phyloP scores from a whole-genome alignment of 2,888 invertebrate genomes.

The Drosophila colorata region DNA sequence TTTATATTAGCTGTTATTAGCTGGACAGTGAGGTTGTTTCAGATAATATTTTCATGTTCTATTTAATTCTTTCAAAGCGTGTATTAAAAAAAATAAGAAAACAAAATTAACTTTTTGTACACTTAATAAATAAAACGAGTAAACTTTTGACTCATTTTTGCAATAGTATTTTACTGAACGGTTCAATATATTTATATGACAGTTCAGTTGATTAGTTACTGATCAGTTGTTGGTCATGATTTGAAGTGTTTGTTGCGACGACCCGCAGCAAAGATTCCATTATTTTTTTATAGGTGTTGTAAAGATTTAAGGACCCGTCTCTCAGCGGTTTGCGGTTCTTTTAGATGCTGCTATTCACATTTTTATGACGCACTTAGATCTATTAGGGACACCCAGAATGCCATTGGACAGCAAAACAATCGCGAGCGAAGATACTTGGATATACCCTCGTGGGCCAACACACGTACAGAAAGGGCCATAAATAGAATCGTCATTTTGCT shows the following conservation, averaged over 20 bases:
- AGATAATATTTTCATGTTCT: no score
- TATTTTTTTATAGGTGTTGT: slow-evolving; percentile 13
- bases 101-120: no score
- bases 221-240: slow-evolving; percentile 9
- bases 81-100: no score
- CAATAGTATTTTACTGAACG: no score
- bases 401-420: slow-evolving; percentile 4
- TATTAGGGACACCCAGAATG: slow-evolving; percentile 24
- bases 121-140: no score
- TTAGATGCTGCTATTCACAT: slow-evolving; percentile 22
- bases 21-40: no score
- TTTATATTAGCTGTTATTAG: no score
- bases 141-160: no score
- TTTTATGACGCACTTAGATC: slow-evolving; percentile 47
- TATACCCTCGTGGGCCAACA: slow-evolving; percentile 10
- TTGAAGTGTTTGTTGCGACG: not conserved
- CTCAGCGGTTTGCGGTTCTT: slow-evolving; percentile 14
- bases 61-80: no score
- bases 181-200: not conserved
- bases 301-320: slow-evolving; percentile 40
- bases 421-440: not conserved
- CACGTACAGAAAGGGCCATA: slow-evolving; percentile 46
- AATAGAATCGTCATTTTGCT: slow-evolving; percentile 56
- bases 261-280: no score
- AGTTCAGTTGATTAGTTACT: slow-evolving; percentile 11